Percentiles rank a stretch among this genome's conserved stretches.
Conservation (phyloP, 2,797 vertebrate genomes). For the Novumbra hubbsi region DNA sequence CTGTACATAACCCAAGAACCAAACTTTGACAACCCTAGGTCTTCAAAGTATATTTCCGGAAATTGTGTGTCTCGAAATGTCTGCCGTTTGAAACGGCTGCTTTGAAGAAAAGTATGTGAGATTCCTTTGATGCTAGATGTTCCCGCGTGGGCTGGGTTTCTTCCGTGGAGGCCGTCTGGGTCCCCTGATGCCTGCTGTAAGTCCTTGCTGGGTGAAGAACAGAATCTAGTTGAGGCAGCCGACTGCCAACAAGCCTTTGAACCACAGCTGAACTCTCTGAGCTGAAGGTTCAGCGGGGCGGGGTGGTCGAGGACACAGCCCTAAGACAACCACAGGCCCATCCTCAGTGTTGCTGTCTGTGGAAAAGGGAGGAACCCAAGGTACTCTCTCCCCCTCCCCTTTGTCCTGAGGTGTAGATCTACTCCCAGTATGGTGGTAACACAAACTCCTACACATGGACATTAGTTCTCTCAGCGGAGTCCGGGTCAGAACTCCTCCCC, state of each 20-base stretch:
- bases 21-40: no score
- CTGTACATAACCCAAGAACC: no score
- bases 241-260: not conserved
- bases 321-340: not conserved
- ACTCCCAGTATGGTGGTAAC: no score
- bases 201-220: not conserved
- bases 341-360: not conserved
- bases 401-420: not conserved
- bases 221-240: not conserved
- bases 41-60: no score
- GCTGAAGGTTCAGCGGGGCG: not conserved
- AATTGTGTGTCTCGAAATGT: not conserved
- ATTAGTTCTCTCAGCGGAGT: no score
- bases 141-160: not conserved
- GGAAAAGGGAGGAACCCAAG: not conserved
- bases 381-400: not conserved
- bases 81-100: not conserved
- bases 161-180: not conserved
- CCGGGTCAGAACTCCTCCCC: no score
- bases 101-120: constrained; percentile 10
- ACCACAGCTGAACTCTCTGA: constrained; percentile 14
- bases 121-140: constrained; percentile 1
- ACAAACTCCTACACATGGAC: no score
- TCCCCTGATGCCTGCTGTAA: not conserved
- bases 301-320: not conserved